phyloP scores from a whole-genome alignment of 2,797 vertebrate species.

The Tarsius wallacei region DNA sequence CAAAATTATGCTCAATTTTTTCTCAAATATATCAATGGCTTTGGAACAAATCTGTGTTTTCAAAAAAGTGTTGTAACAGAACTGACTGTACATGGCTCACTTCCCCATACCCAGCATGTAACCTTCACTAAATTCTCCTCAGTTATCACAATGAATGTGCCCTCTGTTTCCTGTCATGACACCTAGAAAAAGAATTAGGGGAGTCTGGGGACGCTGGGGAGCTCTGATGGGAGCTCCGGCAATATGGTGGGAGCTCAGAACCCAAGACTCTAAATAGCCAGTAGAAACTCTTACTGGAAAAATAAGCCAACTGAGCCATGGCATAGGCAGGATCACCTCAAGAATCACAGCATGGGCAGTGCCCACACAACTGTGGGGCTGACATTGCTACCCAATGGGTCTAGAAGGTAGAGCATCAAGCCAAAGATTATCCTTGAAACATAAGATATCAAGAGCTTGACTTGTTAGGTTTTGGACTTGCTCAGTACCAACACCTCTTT shows the following conservation, averaged over 20 bases:
- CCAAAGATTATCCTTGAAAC: neutral
- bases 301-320: neutral
- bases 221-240: neutral
- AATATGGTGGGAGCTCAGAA: neutral
- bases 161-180: neutral
- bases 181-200: neutral
- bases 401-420: neutral
- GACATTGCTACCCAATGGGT: neutral
- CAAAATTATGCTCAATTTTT: neutral
- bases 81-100: neutral
- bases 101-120: neutral
- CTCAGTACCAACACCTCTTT: neutral
- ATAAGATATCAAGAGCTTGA: neutral
- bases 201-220: neutral
- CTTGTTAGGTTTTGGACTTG: neutral
- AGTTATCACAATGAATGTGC: neutral
- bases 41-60: neutral
- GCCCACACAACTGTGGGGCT: neutral
- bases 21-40: neutral
- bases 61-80: neutral
- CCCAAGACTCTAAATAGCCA: neutral
- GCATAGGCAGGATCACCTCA: no score
- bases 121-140: neutral
- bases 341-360: neutral
- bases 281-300: neutral